Percentiles rank a stretch among this genome's conserved stretches.
phyloP scores from a whole-genome alignment of 2,888 invertebrate genomes.

The Ferdinandea cuprea region DNA sequence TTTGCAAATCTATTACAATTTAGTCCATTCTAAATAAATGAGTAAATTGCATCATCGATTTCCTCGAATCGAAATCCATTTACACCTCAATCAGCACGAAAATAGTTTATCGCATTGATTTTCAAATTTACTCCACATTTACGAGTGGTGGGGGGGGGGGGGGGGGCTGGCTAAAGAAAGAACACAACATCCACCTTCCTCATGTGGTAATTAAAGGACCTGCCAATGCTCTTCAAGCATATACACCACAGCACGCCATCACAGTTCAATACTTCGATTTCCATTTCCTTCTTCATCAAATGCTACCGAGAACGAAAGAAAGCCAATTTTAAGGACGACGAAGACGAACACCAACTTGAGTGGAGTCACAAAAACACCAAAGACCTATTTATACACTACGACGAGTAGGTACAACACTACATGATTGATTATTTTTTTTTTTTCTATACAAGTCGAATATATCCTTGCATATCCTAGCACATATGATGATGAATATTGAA shows the following conservation, averaged over 20 bases:
- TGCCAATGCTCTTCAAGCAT: slow-evolving; percentile 52
- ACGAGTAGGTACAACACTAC: slow-evolving; percentile 54
- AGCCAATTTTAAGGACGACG: slow-evolving; percentile 67
- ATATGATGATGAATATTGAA: slow-evolving; percentile 79
- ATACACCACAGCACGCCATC: slow-evolving; percentile 19
- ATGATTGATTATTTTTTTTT: slow-evolving; percentile 59
- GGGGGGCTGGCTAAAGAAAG: too few relatives aligned
- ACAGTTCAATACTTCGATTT: slow-evolving; percentile 58
- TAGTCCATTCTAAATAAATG: too few relatives aligned
- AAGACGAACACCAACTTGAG: not conserved
- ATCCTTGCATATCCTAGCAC: slow-evolving; percentile 58
- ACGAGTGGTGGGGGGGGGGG: too few relatives aligned
- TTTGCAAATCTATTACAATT: too few relatives aligned
- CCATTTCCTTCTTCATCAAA: slow-evolving; percentile 52
- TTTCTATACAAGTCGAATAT: slow-evolving; percentile 11
- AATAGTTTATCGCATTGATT: slow-evolving; percentile 44
- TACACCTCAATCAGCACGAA: slow-evolving; percentile 43
- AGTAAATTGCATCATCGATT: slow-evolving; percentile 44
- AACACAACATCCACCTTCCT: slow-evolving; percentile 24
- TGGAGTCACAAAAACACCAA: slow-evolving; percentile 46
- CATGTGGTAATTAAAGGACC: slow-evolving; percentile 69
- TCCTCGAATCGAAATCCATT: slow-evolving; percentile 51
- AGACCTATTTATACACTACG: slow-evolving; percentile 59
- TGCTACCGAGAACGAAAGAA: slow-evolving; percentile 36
- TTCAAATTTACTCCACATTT: slow-evolving; percentile 16